Evolutionary conservation across 1,140 invertebrate species (phyloP), one percentile per base, ranked within the genome.

Genomic region (Caenorhabditis briggsae): DNA sequence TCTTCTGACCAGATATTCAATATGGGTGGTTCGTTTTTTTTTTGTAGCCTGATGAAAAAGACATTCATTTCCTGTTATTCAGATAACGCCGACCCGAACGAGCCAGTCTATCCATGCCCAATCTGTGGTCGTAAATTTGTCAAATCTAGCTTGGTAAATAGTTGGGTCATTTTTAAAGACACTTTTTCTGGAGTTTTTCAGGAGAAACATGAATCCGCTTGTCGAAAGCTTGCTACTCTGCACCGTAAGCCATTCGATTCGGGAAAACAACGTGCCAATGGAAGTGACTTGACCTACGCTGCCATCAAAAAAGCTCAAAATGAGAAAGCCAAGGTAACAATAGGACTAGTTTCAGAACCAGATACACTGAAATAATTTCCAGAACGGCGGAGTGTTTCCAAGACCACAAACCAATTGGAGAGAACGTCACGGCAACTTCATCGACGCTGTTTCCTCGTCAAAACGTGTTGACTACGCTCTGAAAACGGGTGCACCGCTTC

Each of bases 371-470:
- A 20, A 43, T 64, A 48, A 61, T 50, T 74, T 90, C 25, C 59
- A 87, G 56, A 65, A 89, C 46, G 83, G 88, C 16, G 88, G 87
- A 43, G 84, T 82, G 33, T 87, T 90, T 78, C 82, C 82, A 50
- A 91, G 89, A 48, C 94, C 95, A 89, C 95, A 95, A 90, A 94
- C 93, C 83, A 95, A 96, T 92, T 98, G 97, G 97, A 94, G 96
- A 11, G 94, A 95, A 91, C 96, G 97, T 91, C 96, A 97, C 93
- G 96, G 97, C 91, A 95, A 96, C 89, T 98, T 98, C 92, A 96
- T 98, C 65, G 93, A 95, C 84, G 95, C 96, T 0, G 96, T 98
- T 87, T 94, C 96, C n/a, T 95, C 96, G 1, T 97, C 97, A 0
- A 97, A 97, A 92, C 91, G 93, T 85, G 95, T 96, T n/a, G 95